A percentile compares a stretch with the other conserved stretches of the same genome.
These are phyloP conservation scores for Limosa lapponica DNA, from an alignment of 2,797 vertebrate species.

Conservation along the genomic window DNA sequence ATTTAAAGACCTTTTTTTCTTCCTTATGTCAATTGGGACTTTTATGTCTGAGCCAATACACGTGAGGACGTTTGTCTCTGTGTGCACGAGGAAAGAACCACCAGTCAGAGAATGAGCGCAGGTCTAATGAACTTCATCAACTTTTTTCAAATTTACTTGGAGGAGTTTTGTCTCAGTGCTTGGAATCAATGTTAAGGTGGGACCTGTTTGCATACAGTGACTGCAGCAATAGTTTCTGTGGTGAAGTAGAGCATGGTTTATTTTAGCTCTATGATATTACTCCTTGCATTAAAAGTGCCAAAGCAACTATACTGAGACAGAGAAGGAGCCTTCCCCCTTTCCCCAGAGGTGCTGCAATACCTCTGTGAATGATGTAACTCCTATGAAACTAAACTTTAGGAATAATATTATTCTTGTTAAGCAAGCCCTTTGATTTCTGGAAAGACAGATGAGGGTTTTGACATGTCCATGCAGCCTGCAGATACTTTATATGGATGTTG, in stretches of 20 bases:
- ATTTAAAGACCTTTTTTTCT: background rate
- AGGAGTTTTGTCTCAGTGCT: background rate
- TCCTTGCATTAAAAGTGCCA: background rate
- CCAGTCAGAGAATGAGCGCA: background rate
- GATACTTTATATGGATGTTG: background rate
- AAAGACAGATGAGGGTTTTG: constrained; percentile 24
- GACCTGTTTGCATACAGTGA: background rate
- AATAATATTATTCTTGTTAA: background rate
- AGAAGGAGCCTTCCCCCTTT: background rate
- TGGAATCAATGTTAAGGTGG: background rate
- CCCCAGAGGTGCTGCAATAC: background rate
- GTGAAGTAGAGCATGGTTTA: background rate
- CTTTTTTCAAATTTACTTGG: background rate
- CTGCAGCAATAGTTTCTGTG: background rate
- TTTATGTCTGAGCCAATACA: background rate
- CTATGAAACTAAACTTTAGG: constrained; percentile 1
- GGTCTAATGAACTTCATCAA: too few species aligned
- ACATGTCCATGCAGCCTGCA: background rate
- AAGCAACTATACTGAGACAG: background rate
- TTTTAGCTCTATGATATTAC: background rate
- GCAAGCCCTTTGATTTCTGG: constrained; percentile 22
- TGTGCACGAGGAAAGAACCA: background rate
- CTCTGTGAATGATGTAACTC: background rate
- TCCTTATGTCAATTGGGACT: background rate
- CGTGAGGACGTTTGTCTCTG: background rate